Conservation (phyloP, 30 jellyfish, hydroid and myxozoan genomes). For the Sanderia malayensis region DNA sequence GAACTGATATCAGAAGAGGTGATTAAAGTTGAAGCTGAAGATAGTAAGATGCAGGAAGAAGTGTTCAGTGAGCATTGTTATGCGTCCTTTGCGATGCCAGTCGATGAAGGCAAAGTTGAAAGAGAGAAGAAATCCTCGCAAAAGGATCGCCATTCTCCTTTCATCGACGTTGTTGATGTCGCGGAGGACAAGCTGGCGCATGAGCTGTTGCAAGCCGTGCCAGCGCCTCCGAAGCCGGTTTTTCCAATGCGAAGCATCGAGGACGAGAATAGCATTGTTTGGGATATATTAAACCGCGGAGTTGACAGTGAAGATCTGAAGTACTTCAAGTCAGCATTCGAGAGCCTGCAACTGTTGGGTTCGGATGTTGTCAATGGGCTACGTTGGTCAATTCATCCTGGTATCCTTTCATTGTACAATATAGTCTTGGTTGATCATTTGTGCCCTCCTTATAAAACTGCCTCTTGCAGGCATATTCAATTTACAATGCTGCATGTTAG, state of each 20-base stretch:
- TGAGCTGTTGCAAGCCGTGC: neutral
- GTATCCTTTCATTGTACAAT: constrained; percentile 94
- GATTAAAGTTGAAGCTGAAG: constrained; percentile 48
- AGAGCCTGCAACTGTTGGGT: constrained; percentile 81
- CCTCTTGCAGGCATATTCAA: too few species aligned
- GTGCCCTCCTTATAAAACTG: too few species aligned
- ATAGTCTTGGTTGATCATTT: too few species aligned
- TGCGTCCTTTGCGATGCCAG: constrained; percentile 25
- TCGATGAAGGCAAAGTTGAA: neutral
- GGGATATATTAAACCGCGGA: constrained; percentile 67
- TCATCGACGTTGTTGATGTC: constrained; percentile 42
- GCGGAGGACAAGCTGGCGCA: constrained; percentile 30
- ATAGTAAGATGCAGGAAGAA: constrained; percentile 18
- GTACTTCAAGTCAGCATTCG: constrained; percentile 79
- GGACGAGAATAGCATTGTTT: constrained; percentile 55
- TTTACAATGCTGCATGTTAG: too few species aligned
- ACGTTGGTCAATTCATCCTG: constrained; percentile 86
- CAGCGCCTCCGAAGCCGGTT: constrained; percentile 33
- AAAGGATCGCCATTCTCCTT: constrained; percentile 18
- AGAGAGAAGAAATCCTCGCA: neutral
- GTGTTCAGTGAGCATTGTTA: constrained; percentile 56
- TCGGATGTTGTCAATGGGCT: constrained; percentile 76
- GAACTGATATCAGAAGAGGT: constrained; percentile 61
- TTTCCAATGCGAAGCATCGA: constrained; percentile 77
- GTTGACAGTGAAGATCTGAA: constrained; percentile 80